These are phyloP conservation scores for Andrena fulva DNA, from an alignment of 2,888 invertebrate species.

Conservation along the genomic window DNA sequence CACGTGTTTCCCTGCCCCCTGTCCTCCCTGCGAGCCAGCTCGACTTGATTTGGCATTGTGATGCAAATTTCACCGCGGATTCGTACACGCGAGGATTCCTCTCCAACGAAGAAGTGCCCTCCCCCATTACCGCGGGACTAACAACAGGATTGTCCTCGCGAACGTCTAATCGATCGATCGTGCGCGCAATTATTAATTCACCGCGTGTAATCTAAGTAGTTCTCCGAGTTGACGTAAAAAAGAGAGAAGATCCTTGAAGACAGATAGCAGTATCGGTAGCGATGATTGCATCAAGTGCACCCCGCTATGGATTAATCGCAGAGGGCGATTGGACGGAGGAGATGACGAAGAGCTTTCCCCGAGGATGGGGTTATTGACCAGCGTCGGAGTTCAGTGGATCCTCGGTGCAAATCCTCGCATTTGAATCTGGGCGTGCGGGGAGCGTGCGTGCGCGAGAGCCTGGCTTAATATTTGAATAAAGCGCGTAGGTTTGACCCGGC, in stretches of 20 bases:
- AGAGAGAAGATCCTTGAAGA: not conserved
- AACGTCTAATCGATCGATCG: slow-evolving; percentile 9
- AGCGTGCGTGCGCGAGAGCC: slow-evolving; percentile 26
- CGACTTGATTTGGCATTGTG: slow-evolving; percentile 76
- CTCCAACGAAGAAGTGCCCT: not conserved
- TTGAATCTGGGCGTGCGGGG: slow-evolving; percentile 23
- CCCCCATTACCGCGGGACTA: slow-evolving; percentile 15
- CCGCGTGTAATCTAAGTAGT: not conserved
- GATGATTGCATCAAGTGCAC: not conserved
- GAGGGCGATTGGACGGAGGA: not conserved
- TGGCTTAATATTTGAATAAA: slow-evolving; percentile 79
- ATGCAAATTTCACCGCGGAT: slow-evolving; percentile 73
- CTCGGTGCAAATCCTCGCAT: slow-evolving; percentile 29
- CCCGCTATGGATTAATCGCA: not conserved
- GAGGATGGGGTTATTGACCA: slow-evolving; percentile 40
- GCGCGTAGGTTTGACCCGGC: slow-evolving; percentile 76
- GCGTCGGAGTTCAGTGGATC: slow-evolving; percentile 49
- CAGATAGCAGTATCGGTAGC: not conserved
- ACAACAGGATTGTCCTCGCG: slow-evolving; percentile 3
- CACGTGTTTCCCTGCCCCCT: slow-evolving; percentile 40
- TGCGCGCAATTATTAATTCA: not conserved
- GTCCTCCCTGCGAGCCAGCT: slow-evolving; percentile 19
- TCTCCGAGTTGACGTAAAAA: not conserved
- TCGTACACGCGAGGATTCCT: slow-evolving; percentile 47
- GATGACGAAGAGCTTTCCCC: slow-evolving; percentile 9